These are phyloP conservation scores for Limenitis camilla DNA, from an alignment of 2,888 invertebrate genomes.

Conservation along the genomic window DNA sequence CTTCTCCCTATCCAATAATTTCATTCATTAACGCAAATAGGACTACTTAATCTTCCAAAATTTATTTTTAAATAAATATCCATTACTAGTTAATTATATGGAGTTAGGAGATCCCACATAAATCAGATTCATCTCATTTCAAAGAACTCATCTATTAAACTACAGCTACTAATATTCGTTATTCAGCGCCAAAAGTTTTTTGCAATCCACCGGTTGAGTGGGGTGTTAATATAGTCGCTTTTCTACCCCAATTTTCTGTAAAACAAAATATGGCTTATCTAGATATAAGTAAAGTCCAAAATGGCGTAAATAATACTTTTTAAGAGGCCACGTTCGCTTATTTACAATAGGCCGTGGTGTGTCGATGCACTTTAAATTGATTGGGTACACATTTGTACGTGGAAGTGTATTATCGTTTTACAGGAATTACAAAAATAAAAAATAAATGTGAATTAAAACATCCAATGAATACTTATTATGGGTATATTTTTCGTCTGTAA, in stretches of 20 bases:
- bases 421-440: neutral
- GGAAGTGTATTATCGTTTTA: neutral
- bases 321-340: constrained; percentile 12
- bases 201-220: constrained; percentile 12
- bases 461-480: too few species aligned
- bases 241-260: neutral
- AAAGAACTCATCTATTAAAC: neutral
- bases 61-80: too few species aligned
- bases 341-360: constrained; percentile 15
- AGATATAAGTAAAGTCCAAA: constrained; percentile 3
- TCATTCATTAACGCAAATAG: too few species aligned
- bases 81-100: too few species aligned
- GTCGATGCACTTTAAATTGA: constrained; percentile 21
- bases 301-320: constrained; percentile 1
- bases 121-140: too few species aligned
- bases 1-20: too few species aligned
- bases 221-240: constrained; percentile 20
- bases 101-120: too few species aligned
- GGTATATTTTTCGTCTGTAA: too few species aligned
- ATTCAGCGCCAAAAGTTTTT: constrained; percentile 5
- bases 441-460: too few species aligned
- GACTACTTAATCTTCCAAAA: too few species aligned
- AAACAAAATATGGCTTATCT: neutral
- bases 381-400: constrained; percentile 10
- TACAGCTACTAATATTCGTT: constrained; percentile 1